Base-by-base conservation (phyloP, 2,797 vertebrate species). In the Picus viridis region DNA sequence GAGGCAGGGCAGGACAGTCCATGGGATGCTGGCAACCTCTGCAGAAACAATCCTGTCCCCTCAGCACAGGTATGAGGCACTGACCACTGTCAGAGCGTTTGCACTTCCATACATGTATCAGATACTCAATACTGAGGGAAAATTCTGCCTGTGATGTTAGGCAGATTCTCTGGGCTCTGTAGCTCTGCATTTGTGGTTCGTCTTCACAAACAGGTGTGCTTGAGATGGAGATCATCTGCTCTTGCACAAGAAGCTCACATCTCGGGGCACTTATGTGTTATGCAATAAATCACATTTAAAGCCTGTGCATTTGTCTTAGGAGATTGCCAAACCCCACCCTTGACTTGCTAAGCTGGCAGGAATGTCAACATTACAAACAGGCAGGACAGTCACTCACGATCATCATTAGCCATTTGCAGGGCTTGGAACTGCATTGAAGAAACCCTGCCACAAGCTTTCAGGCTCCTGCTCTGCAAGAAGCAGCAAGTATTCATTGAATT, bases 221-320 rank as follows among this genome's bases (percentile, higher is more conserved):
- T 68, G 62, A 32, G 27, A 69, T 30, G 27, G 49, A 64, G 39
- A 67, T 20, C 4, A 5, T 17, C 34, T 54, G 22, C 36, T 39
- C 20, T 39, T n/a, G 30, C 1, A 2, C 36, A 68, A 76, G 30
- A 15, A 88, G 13, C 10, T 45, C 53, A 26, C 39, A 32, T 19
- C 43, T 68, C 17, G 6, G 20, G 9, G 6, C 0, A 0, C 9
- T 17, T 36, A 2, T 5, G 1, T 5, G 19, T 30, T 73, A 12
- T 58, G 80, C 16, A 22, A 58, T 47, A 34, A 53, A 41, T 4
- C 2, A 2, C 10, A 13, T 30, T 85, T 5, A 2, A 63, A 77
- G 43, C 59, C 30, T 27, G 5, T 30, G 19, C 8, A 7, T 65
- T 47, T 62, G 32, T 32, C 9, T 64, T 6, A 29, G 3, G 16